Base-by-base conservation (phyloP, 2,888 invertebrate species). In the Dioctria linearis region DNA sequence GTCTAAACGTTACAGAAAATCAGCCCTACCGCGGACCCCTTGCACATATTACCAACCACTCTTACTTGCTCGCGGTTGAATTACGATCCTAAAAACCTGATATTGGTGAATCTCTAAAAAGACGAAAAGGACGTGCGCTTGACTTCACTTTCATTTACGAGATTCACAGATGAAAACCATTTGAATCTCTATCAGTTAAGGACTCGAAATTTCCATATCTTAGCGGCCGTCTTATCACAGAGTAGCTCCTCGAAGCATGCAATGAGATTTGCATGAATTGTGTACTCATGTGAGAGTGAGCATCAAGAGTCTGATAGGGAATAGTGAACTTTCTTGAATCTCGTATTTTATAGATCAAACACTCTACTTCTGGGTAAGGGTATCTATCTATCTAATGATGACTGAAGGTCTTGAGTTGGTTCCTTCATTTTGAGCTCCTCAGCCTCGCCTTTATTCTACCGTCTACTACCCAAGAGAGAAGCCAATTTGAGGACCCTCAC, bases 191-290 rank as follows among this genome's bases (percentile, higher is more conserved):
- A 76, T 76, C 76, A 61, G 46, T 46, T 8, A 51, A 71, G 69
- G 51, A 25, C 69, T 57, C 63, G 39, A 5, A 49, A 81, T 81
- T 80, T 81, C 81, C 81, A 80, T 81, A 78, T 80, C 76, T 80
- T 69, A 78, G 46, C 67, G 49, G 67, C 37, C 37, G 61, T 63
- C 76, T 76, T 76, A 66, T 66, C 76, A 13, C 5, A 61, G 51
- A 63, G 39, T 51, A 39, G 76, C 61, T 63, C 63, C 71, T 81
- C 69, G 51, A 80, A 49, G 57, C 49, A 65, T 71, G 69, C 67
- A 76, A 71, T 71, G 76, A 65, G 59, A 80, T 81, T 81, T 80
- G 79, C 81, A 81, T 81, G 81, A 81, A 81, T 81, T 80, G 81
- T 79, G 81, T 80, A 81, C 75, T 76, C 81, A 81, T 81, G 81